Base-by-base conservation (phyloP, 1,140 invertebrate species). In the Aphelinus atriplicis region DNA sequence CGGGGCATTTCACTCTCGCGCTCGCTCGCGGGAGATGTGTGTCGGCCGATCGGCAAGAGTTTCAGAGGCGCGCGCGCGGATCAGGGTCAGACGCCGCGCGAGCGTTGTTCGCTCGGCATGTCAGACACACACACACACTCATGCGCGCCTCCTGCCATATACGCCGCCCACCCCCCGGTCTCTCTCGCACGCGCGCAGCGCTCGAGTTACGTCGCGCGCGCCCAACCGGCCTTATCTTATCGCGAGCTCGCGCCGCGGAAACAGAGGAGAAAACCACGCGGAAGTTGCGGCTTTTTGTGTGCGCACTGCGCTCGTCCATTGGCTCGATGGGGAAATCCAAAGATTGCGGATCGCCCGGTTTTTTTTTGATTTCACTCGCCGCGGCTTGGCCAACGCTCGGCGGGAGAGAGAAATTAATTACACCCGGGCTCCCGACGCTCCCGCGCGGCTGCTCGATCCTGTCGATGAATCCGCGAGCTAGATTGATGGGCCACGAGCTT, bases 1-100 rank as follows among this genome's bases (percentile, higher is more conserved):
- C 58, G 10, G 26, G 70, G 62, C 26, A 65, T 72, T 65, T 72
- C 71, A 71, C 69, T 71, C 71, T 72, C 62, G 50, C 10, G 61
- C 71, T 63, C 69, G 62, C 71, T 72, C 62, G 50, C 10, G 61
- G 55, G 53, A 64, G 51, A 72, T 6, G 48, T n/a, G 63, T 58
- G 66, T 58, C 47, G 56, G n/a, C 43, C 55, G 71, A 72, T 42
- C 45, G 46, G 66, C 66, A 58, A 57, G 60, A 63, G 58, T 53
- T 55, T 71, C n/a, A 46, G 68, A 46, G 26, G 26, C 42, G 58
- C 26, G 53, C 56, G 47, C 7, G 45, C 48, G 55, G 55, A 67
- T 73, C 71, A 67, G 71, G 63, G 71, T 61, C 64, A 67, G 55
- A 73, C 7, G 58, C 10, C 58, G 58, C 58, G n/a, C 10, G 1